Evolutionary conservation across 1,140 invertebrate species (phyloP), one percentile per base, ranked within the genome.

Genomic region (Homarus americanus): DNA sequence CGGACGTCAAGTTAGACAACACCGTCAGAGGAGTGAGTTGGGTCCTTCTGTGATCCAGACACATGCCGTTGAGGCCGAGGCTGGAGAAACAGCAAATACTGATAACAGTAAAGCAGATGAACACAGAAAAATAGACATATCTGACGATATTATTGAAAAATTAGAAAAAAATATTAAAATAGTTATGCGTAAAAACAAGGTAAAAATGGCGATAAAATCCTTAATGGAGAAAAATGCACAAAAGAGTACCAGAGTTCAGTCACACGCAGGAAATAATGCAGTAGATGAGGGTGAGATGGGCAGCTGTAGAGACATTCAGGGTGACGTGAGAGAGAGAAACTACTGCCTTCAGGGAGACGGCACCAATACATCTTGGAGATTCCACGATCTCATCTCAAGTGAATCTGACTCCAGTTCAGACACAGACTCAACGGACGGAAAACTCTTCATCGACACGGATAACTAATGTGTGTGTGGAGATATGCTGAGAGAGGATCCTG

Each of bases 311-410:
- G 40, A 32, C 15, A 2, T 7, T 7, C 9, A 20, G 5, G 12
- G 12, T 40, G 53, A 4, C 4, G 82, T 40, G n/a, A 58, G 82
- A 69, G 34, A 36, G 15, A 80, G 32, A 58, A 32, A 53, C 24
- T 66, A 36, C 20, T 34, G 20, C 15, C 17, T 41, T 1, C 38
- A 85, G 69, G 83, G 41, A 44, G 66, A 75, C 15, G 69, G 63
- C 2, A 72, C 20, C 24, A 34, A 5, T 10, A 66, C 24, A 3
- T 69, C 69, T n/a, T 85, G 83, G 83, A 63, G 69, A 7, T 85
- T 85, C 28, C 83, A 85, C 75, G 83, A 85, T 73, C 83, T 85
- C 34, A 38, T 85, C 20, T 85, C 83, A 24, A 85, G 78, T 49
- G 78, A 69, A 9, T 34, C 63, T 69, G 28, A 28, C 63, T 69